Base-by-base conservation (phyloP, 1,140 invertebrate genomes). In the Drosophila funebris region DNA sequence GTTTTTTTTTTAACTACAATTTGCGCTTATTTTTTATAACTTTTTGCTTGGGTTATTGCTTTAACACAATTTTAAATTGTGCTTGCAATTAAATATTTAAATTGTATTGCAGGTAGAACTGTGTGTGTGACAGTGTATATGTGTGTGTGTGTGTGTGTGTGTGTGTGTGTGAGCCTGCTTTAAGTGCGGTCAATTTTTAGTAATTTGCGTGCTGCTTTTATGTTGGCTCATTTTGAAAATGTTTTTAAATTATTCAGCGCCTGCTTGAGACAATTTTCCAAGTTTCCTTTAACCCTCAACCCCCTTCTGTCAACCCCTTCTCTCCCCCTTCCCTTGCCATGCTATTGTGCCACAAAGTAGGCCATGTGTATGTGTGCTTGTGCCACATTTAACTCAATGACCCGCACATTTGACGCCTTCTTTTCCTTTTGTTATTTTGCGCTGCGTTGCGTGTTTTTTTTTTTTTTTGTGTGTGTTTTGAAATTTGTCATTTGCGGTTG, bases 81-180 rank as follows among this genome's bases (percentile, higher is more conserved):
- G 70, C 44, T 54, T 20, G 69, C 82, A 81, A 81, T 84, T 84
- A 84, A 87, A 84, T 84, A 84, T 87, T 84, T 71, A 84, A 84
- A 84, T 84, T 85, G 77, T 76, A 52, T 85, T 80, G 74, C 60
- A 68, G 5, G 22, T 27, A 7, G 60, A 39, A 46, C 36, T 37
- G 36, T 54, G 63, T 29, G n/a, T 37, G 6, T 11, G 22, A 2
- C 9, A 16, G 41, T 13, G 29, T 50, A 11, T 16, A 13, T 43
- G 9, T 29, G 39, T 44, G 27, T 11, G 22, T 9, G 18, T 13
- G 9, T 64, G 52, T 60, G 41, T 52, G 57, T 54, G 70, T 18
- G 13, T 60, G 33, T 71, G 37, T 52, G 68, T 66, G 14, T 58
- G 20, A 20, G 37, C 0, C n/a, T 39, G 80, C 58, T 73, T 81